Conservation (phyloP, 2,888 invertebrate species). For the Lasioglossum pauxillum region DNA sequence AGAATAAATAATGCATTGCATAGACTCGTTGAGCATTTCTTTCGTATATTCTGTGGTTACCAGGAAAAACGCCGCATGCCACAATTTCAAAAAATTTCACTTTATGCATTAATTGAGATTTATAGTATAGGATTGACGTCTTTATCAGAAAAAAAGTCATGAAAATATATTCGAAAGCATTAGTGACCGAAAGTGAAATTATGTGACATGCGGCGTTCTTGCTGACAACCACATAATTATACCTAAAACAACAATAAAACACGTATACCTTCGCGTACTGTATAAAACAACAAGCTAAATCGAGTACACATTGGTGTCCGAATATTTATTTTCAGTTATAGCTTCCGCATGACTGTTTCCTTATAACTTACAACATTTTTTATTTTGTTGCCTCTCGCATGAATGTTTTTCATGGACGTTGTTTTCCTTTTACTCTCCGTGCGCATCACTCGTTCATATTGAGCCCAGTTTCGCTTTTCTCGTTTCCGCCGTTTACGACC, state of each 20-base stretch:
- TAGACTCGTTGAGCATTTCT: background rate
- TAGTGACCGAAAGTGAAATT: no score
- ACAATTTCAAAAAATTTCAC: no score
- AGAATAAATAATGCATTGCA: background rate
- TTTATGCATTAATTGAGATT: no score
- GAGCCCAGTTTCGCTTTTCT: slow-evolving; percentile 28
- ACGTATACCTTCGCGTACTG: background rate
- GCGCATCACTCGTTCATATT: slow-evolving; percentile 17
- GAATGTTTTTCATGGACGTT: slow-evolving; percentile 1
- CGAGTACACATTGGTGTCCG: background rate
- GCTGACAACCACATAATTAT: background rate
- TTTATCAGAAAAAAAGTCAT: no score
- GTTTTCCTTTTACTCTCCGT: slow-evolving; percentile 22
- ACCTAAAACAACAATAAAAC: background rate
- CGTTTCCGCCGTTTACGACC: slow-evolving; percentile 45
- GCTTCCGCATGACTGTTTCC: background rate
- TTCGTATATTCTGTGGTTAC: background rate
- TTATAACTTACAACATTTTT: background rate
- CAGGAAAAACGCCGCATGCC: no score
- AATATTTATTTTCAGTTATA: background rate
- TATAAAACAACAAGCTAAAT: background rate
- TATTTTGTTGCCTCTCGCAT: background rate
- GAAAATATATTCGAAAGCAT: no score
- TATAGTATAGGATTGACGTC: no score
- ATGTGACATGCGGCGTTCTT: no score